Conservation (phyloP, 2,113 vertebrate species). For the Danionella cerebrum region DNA sequence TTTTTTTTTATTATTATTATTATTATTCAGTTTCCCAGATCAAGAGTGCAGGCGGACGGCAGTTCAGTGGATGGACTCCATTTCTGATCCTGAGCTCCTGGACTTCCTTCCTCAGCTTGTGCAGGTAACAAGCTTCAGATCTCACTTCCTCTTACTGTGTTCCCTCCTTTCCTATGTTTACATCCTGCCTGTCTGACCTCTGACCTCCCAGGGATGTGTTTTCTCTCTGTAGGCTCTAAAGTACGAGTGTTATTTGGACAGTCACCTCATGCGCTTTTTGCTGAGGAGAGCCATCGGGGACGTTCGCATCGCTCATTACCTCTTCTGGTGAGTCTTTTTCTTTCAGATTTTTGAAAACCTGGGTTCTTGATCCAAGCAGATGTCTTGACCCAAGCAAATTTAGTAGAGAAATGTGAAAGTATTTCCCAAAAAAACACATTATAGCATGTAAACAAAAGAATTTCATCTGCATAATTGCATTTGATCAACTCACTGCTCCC, state of each 20-base stretch:
- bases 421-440: no score
- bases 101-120: conserved; percentile 95
- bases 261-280: conserved; percentile 89
- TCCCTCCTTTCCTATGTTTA: not conserved
- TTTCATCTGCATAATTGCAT: not conserved
- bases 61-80: conserved; percentile 90
- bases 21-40: conserved; percentile 78
- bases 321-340: conserved; percentile 79
- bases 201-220: not conserved
- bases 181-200: not conserved
- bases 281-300: conserved; percentile 85
- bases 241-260: conserved; percentile 97
- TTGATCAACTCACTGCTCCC: conserved; percentile 1
- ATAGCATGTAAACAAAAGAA: no score
- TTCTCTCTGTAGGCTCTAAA: conserved; percentile 76
- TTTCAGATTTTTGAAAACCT: no score
- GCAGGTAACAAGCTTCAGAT: conserved; percentile 65
- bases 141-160: not conserved
- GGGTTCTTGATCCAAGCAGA: no score
- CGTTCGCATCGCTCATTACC: conserved; percentile 86
- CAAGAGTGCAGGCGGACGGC: conserved; percentile 91
- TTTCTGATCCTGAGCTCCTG: conserved; percentile 83
- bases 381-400: no score
- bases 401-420: no score
- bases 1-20: not conserved